A percentile compares a stretch with the other conserved stretches of the same genome.
phyloP scores from a whole-genome alignment of 2,113 vertebrate species.

The Alces alces region DNA sequence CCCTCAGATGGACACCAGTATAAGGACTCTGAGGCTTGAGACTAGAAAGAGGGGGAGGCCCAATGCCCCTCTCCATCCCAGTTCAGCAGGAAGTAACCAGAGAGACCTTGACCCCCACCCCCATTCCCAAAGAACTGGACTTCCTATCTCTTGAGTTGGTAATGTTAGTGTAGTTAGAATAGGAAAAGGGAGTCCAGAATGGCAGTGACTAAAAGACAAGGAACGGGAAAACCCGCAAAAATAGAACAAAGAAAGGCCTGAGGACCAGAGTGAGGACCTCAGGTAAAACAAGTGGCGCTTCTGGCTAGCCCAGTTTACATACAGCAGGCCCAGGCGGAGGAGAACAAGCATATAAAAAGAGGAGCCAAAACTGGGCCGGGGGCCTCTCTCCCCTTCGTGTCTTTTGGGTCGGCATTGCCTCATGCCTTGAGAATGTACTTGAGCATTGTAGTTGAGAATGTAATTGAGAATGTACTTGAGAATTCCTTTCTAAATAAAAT shows the following conservation, averaged over 20 bases:
- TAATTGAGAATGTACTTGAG: no score
- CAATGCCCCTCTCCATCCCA: neutral
- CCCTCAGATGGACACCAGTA: neutral
- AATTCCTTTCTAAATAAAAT: neutral
- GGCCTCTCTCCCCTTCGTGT: accelerated
- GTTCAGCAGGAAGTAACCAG: neutral
- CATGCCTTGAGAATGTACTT: neutral
- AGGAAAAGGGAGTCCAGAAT: neutral
- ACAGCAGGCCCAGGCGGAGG: neutral
- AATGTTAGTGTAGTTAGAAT: neutral
- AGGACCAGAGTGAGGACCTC: neutral
- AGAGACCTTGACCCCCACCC: neutral
- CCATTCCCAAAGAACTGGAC: neutral
- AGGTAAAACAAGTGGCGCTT: neutral
- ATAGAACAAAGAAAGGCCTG: neutral
- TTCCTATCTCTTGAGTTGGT: neutral
- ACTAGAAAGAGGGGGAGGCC: no score
- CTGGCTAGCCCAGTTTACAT: neutral
- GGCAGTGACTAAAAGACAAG: neutral
- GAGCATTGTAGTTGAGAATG: no score
- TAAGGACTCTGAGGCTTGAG: neutral
- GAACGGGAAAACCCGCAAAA: neutral
- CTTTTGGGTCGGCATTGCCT: neutral
- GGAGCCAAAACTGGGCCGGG: neutral
- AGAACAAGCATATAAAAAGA: neutral